A percentile compares a stretch with the other conserved stretches of the same genome.
phyloP scores from a whole-genome alignment of 2,797 vertebrate genomes.

The Caiman crocodilus region DNA sequence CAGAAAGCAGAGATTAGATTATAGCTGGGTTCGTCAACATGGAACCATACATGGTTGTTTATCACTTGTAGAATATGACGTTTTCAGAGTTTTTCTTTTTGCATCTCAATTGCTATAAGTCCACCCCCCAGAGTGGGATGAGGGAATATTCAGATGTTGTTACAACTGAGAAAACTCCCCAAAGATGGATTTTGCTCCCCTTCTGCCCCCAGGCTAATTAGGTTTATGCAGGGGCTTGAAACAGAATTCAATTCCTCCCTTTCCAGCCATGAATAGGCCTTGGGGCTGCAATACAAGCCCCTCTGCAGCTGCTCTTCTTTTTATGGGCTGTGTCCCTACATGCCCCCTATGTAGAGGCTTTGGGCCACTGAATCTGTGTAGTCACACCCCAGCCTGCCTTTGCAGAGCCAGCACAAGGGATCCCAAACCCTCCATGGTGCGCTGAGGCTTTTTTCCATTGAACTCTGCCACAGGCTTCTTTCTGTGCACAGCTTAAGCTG shows the following conservation, averaged over 20 bases:
- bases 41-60: constrained; percentile 51
- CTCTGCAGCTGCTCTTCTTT: not conserved
- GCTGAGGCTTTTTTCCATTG: not conserved
- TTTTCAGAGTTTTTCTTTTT: constrained; percentile 35
- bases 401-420: no score
- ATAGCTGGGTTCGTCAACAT: constrained; percentile 60
- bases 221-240: constrained; percentile 21
- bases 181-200: not conserved
- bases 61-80: constrained; percentile 54
- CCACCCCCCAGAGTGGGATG: constrained; percentile 14
- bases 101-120: not conserved
- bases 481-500: not conserved
- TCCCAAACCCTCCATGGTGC: not conserved
- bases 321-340: rapidly evolving
- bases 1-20: constrained; percentile 76
- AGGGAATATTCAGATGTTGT: constrained; percentile 1
- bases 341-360: not conserved
- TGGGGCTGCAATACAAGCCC: not conserved
- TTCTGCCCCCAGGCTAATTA: not conserved
- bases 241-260: not conserved
- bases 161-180: not conserved
- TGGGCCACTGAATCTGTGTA: no score
- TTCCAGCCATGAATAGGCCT: not conserved
- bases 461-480: not conserved
- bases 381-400: no score